Percentiles rank a stretch among this genome's conserved stretches.
Conservation (phyloP, 2,113 vertebrate species). For the Pica pica region DNA sequence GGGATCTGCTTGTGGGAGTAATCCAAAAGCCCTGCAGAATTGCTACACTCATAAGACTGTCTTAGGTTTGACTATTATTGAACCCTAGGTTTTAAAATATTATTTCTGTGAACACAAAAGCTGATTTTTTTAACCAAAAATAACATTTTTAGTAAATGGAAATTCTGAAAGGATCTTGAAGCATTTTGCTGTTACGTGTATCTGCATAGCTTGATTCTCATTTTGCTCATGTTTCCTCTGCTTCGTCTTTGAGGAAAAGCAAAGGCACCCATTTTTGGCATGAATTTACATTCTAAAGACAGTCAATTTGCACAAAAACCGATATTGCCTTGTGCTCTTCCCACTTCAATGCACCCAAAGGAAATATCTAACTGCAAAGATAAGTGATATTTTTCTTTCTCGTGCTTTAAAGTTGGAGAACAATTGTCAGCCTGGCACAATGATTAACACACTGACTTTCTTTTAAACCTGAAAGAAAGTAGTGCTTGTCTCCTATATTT, state of each 20-base stretch:
- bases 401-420: background rate
- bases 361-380: background rate
- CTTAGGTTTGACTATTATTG: background rate
- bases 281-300: background rate
- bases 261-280: background rate
- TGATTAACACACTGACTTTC: background rate
- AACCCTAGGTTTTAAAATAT: background rate
- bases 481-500: background rate
- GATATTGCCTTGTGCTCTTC: background rate
- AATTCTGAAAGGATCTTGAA: background rate
- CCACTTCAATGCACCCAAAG: background rate
- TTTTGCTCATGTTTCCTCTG: background rate
- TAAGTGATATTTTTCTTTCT: background rate
- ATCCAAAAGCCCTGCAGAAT: background rate
- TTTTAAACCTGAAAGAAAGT: background rate
- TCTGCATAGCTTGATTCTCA: background rate
- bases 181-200: accelerated
- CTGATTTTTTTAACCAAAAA: background rate
- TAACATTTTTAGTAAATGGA: background rate
- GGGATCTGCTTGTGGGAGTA: background rate
- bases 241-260: background rate
- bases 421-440: background rate
- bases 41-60: background rate
- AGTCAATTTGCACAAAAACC: background rate
- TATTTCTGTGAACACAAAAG: background rate